Evolutionary conservation across 1,140 invertebrate species (phyloP).

Genomic region (Orussus abietinus): DNA sequence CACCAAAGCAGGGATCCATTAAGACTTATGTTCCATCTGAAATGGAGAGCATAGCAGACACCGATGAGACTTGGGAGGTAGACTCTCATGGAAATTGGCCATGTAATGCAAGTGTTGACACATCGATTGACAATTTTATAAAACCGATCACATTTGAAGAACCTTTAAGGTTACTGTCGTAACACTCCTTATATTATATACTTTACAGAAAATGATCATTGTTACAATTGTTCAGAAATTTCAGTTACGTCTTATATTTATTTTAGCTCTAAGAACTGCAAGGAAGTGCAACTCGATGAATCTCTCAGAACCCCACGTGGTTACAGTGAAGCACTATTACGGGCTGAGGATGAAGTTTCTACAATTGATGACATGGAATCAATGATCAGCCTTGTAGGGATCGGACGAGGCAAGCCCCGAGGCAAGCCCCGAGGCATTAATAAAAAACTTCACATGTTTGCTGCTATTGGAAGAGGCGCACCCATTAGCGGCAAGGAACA

Average conservation of each 20-base stretch:
- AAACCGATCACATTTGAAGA: too few relatives aligned
- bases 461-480: slow-evolving; percentile 8
- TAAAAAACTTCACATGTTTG: neutral
- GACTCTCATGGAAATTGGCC: too few relatives aligned
- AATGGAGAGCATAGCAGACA: slow-evolving; percentile 9
- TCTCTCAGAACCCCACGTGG: neutral
- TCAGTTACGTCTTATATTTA: too few relatives aligned
- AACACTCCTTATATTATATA: too few relatives aligned
- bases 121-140: too few relatives aligned
- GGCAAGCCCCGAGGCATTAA: neutral
- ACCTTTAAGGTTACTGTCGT: too few relatives aligned
- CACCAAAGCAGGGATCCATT: slow-evolving; percentile 8
- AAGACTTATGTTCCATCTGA: slow-evolving; percentile 7
- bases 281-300: too few relatives aligned
- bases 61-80: slow-evolving; percentile 25
- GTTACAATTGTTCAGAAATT: too few relatives aligned
- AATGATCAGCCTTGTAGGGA: neutral
- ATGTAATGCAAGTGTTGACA: too few relatives aligned
- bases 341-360: slow-evolving; percentile 2
- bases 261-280: too few relatives aligned
- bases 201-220: too few relatives aligned
- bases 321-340: slow-evolving; percentile 3
- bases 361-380: slow-evolving; percentile 5
- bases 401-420: slow-evolving; percentile 7
- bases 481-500: neutral